These are phyloP conservation scores for Wasmannia auropunctata DNA, from an alignment of 1,140 invertebrate genomes.

Conservation along the genomic window DNA sequence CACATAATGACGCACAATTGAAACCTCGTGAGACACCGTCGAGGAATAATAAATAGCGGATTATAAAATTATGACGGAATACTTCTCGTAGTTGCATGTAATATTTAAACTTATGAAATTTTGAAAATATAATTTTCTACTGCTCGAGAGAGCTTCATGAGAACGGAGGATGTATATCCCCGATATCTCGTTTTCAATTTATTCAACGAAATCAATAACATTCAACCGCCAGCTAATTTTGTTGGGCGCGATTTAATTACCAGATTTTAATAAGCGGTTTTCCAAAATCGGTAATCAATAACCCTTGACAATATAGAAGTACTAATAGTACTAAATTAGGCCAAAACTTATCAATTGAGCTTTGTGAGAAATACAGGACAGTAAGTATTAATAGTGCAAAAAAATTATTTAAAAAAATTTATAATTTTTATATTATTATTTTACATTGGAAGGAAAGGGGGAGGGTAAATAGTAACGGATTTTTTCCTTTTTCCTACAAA, in stretches of 20 bases:
- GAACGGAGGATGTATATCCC: neutral
- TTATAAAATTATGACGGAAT: neutral
- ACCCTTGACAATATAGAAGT: neutral
- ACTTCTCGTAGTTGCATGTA: neutral
- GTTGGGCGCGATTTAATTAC: constrained; percentile 30
- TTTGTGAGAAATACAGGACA: neutral
- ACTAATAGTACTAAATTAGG: neutral
- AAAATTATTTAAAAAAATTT: neutral
- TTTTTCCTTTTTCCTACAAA: too few species aligned
- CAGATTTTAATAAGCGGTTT: constrained; percentile 19
- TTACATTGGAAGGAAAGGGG: too few species aligned
- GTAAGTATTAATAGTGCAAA: neutral
- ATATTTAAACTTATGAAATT: neutral
- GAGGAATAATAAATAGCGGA: neutral
- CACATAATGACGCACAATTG: neutral
- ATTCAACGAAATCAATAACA: neutral
- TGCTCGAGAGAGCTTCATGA: neutral
- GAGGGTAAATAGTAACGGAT: too few species aligned
- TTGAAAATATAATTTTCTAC: neutral
- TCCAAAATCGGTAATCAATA: neutral
- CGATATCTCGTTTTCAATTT: constrained; percentile 1
- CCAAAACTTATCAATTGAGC: neutral
- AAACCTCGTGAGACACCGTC: neutral
- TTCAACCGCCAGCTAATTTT: neutral
- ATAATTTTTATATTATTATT: neutral